phyloP scores from a whole-genome alignment of 1,140 invertebrate species.

The Drosophila melanica region DNA sequence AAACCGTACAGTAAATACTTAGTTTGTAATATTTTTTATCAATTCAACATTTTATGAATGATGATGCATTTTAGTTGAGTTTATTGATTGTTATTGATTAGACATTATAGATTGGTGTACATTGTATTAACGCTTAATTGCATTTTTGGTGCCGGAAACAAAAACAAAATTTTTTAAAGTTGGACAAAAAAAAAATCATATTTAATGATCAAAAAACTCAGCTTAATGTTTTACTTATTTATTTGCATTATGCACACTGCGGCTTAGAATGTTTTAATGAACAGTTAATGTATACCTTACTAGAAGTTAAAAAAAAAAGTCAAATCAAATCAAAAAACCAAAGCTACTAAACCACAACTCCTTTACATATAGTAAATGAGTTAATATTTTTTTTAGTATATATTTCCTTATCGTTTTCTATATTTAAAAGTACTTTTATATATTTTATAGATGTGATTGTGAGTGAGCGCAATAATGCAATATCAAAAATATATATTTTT shows the following conservation, averaged over 20 bases:
- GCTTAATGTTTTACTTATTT: slow-evolving; percentile 83
- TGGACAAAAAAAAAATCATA: slow-evolving; percentile 18
- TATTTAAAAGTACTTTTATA: not conserved
- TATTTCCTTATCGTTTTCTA: slow-evolving; percentile 7
- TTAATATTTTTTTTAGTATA: slow-evolving; percentile 31
- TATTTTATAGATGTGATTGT: slow-evolving; percentile 47
- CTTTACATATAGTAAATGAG: slow-evolving; percentile 29
- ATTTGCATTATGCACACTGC: slow-evolving; percentile 84
- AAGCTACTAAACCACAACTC: slow-evolving; percentile 26
- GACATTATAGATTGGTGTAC: slow-evolving; percentile 68
- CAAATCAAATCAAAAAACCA: slow-evolving; percentile 28
- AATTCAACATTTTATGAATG: slow-evolving; percentile 81
- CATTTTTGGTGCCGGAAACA: slow-evolving; percentile 44
- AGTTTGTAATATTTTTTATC: slow-evolving; percentile 82
- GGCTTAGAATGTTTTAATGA: slow-evolving; percentile 78
- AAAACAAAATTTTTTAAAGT: not conserved
- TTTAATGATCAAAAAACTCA: slow-evolving; percentile 79
- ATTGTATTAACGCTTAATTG: slow-evolving; percentile 66
- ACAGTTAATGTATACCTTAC: slow-evolving; percentile 57
- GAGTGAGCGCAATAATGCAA: slow-evolving; percentile 36
- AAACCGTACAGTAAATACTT: slow-evolving; percentile 79
- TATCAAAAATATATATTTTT: slow-evolving; percentile 46
- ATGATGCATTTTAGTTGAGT: slow-evolving; percentile 77
- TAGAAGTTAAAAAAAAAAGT: slow-evolving; percentile 56
- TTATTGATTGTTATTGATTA: slow-evolving; percentile 73